phyloP scores from a whole-genome alignment of 30 jellyfish, hydroid and myxozoan genomes.

The Aurelia aurita complex sp. Pacific region DNA sequence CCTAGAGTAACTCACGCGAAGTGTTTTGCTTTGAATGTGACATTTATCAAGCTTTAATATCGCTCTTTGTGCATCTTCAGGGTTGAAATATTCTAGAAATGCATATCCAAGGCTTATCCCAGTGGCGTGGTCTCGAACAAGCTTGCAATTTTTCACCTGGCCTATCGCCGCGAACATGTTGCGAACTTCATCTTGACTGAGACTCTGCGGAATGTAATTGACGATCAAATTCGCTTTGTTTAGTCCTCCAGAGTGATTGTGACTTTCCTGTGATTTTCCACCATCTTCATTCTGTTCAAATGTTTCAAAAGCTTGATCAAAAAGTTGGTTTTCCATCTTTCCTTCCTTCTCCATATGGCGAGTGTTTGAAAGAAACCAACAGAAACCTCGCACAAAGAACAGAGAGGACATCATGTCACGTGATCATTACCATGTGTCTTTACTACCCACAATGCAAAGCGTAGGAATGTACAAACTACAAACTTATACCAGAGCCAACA shows the following conservation, averaged over 20 bases:
- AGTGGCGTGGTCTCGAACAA: conserved; percentile 80
- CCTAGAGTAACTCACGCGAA: conserved; percentile 98
- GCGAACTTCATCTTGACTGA: conserved; percentile 88
- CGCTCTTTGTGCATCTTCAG: conserved; percentile 89
- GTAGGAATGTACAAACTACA: too few species aligned
- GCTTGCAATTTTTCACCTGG: conserved; percentile 91
- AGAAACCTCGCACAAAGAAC: too few species aligned
- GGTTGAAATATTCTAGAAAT: conserved; percentile 81
- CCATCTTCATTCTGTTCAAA: conserved; percentile 29
- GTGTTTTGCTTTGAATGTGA: conserved; percentile 77
- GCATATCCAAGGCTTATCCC: conserved; percentile 98
- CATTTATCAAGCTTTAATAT: conserved; percentile 85
- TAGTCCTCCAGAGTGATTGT: conserved; percentile 43
- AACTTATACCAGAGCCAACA: too few species aligned
- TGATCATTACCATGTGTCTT: too few species aligned
- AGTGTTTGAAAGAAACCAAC: too few species aligned
- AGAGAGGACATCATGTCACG: too few species aligned
- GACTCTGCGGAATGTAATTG: conserved; percentile 88
- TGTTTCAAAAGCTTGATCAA: conserved; percentile 31
- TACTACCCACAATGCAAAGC: too few species aligned
- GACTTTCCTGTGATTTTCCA: conserved; percentile 18
- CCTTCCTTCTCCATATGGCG: conserved; percentile 14
- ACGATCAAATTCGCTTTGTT: conserved; percentile 85
- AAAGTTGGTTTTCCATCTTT: conserved; percentile 30
- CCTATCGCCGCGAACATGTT: conserved; percentile 92